These are phyloP conservation scores for Heliconius cydno DNA, from an alignment of 2,888 invertebrate species.

Conservation along the genomic window DNA sequence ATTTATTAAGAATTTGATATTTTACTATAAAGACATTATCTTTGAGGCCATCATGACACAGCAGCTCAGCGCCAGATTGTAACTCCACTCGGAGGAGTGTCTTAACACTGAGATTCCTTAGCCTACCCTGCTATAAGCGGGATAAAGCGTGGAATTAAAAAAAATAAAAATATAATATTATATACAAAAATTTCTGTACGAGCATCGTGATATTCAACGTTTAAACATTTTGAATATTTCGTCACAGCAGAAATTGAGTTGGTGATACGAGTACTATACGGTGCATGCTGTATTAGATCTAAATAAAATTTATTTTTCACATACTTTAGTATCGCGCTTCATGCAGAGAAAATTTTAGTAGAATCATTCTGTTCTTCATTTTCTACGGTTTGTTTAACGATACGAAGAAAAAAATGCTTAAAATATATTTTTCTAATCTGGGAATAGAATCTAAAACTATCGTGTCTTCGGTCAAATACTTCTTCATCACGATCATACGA, in stretches of 20 bases:
- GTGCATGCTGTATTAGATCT: neutral
- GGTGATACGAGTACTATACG: neutral
- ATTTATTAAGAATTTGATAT: too few relatives aligned
- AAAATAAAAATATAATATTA: neutral
- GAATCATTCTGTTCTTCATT: neutral
- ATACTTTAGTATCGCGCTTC: neutral
- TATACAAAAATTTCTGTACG: neutral
- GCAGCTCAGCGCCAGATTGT: too few relatives aligned
- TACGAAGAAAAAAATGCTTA: neutral
- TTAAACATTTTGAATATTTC: slow-evolving; percentile 2
- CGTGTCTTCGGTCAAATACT: too few relatives aligned
- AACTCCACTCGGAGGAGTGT: neutral
- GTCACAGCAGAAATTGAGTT: neutral
- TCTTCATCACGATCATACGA: too few relatives aligned
- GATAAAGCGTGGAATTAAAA: neutral
- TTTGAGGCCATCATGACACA: too few relatives aligned
- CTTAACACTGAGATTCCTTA: neutral
- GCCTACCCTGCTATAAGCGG: neutral
- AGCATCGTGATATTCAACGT: neutral
- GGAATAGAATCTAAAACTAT: too few relatives aligned
- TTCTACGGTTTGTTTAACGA: neutral
- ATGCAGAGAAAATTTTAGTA: neutral
- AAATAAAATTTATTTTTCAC: neutral
- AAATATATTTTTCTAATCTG: neutral
- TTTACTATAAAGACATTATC: too few relatives aligned